A percentile compares a stretch with the other conserved stretches of the same genome.
Conservation (phyloP, 2,113 vertebrate genomes). For the Microcebus griseorufus region DNA sequence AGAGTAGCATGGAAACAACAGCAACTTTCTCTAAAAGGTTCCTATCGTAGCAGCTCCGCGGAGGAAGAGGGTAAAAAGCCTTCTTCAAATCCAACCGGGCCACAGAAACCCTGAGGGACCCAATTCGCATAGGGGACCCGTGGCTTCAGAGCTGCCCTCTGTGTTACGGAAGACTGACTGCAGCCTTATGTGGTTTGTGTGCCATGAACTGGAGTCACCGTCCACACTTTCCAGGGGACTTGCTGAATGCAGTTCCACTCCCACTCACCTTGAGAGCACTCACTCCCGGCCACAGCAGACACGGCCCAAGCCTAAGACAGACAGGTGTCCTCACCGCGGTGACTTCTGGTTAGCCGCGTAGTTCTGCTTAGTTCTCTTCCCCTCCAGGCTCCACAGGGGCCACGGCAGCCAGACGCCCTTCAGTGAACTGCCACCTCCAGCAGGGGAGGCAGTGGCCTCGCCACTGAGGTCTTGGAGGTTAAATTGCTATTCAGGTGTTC, state of each 20-base stretch:
- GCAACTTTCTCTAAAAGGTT: background rate
- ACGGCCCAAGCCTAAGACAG: background rate
- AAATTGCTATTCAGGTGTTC: rapidly evolving
- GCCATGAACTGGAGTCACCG: rapidly evolving
- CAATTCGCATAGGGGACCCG: rapidly evolving
- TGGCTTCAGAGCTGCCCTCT: background rate
- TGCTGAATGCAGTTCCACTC: background rate
- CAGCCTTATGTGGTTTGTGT: rapidly evolving
- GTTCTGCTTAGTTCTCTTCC: background rate
- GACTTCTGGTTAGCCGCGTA: rapidly evolving
- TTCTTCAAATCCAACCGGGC: background rate
- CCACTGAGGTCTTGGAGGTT: background rate
- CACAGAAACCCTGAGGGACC: background rate
- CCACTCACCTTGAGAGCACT: background rate
- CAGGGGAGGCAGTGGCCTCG: background rate
- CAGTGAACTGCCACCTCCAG: background rate
- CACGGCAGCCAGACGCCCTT: background rate
- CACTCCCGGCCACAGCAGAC: background rate
- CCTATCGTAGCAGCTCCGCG: background rate
- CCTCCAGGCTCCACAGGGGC: background rate
- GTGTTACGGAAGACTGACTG: background rate
- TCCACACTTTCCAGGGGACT: rapidly evolving
- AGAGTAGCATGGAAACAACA: background rate
- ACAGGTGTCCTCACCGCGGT: background rate
- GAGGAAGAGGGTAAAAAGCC: too few species aligned